These are phyloP conservation scores for Sorex fumeus DNA, from an alignment of 2,113 vertebrate species.

Conservation along the genomic window DNA sequence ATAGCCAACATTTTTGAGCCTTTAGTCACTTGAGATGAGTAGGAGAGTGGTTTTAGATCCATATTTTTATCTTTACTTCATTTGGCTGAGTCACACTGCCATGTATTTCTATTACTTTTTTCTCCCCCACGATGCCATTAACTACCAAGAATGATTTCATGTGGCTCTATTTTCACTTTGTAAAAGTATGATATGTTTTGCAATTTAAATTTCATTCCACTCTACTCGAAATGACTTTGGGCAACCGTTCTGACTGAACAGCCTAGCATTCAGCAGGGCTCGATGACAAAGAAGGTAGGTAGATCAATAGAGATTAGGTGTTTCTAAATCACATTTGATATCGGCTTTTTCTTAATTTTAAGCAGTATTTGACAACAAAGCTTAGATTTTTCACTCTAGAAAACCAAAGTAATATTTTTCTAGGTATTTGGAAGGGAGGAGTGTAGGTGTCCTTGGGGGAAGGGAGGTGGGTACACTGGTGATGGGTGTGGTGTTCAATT, in stretches of 20 bases:
- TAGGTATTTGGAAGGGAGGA: no score
- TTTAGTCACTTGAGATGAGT: not conserved
- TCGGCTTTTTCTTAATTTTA: slow-evolving; percentile 35
- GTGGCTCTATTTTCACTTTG: slow-evolving; percentile 38
- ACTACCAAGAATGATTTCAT: slow-evolving; percentile 32
- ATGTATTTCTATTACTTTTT: slow-evolving; percentile 15
- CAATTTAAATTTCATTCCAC: slow-evolving; percentile 54
- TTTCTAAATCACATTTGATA: slow-evolving; percentile 1
- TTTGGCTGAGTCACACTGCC: not conserved
- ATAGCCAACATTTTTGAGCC: not conserved
- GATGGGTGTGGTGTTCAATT: no score
- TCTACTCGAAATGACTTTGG: slow-evolving; percentile 42
- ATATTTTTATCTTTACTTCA: slow-evolving; percentile 38
- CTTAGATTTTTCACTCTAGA: slow-evolving; percentile 54
- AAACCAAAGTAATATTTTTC: slow-evolving; percentile 37
- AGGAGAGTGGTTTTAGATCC: not conserved
- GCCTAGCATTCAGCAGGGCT: slow-evolving; percentile 29
- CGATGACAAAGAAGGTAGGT: not conserved
- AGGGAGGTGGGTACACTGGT: no score
- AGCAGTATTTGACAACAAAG: not conserved
- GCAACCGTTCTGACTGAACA: not conserved
- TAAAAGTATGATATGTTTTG: slow-evolving; percentile 2
- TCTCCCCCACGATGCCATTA: slow-evolving; percentile 23
- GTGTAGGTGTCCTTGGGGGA: no score
- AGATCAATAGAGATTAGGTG: no score